These are phyloP conservation scores for Montipora sp. DNA, from an alignment of 64 coral and sea anemone genomes.

Conservation along the genomic window DNA sequence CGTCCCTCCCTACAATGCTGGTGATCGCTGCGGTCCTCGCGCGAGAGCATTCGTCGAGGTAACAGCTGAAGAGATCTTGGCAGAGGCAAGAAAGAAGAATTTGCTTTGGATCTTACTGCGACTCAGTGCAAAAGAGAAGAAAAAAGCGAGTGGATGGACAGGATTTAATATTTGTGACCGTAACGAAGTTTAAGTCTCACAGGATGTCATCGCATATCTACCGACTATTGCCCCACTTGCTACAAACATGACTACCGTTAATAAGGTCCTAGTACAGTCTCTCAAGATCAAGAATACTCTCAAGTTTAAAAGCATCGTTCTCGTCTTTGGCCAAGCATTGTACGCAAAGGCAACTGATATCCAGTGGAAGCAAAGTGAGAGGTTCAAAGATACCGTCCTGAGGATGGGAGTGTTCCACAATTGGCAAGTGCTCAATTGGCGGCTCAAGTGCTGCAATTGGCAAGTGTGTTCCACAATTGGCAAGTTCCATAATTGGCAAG, in stretches of 20 bases:
- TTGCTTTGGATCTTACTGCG: constrained; percentile 55
- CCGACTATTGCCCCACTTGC: constrained; percentile 6
- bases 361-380: constrained; percentile 59
- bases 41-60: constrained; percentile 41
- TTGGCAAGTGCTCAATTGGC: neutral
- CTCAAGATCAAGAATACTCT: constrained; percentile 33
- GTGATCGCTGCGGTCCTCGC: constrained; percentile 15
- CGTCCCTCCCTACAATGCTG: constrained; percentile 52
- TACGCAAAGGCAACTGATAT: constrained; percentile 58
- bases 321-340: constrained; percentile 57
- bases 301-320: constrained; percentile 8
- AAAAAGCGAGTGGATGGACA: constrained; percentile 56
- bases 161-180: constrained; percentile 69
- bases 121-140: constrained; percentile 39
- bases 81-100: constrained; percentile 64
- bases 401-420: constrained; percentile 62
- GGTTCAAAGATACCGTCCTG: constrained; percentile 46
- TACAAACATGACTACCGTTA: constrained; percentile 45
- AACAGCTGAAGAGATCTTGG: constrained; percentile 12
- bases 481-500: constrained; percentile 68
- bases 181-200: constrained; percentile 53
- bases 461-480: constrained; percentile 30
- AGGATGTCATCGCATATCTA: constrained; percentile 62
- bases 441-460: constrained; percentile 2
- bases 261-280: constrained; percentile 15